Percentiles rank a stretch among this genome's conserved stretches.
phyloP scores from a whole-genome alignment of 2,888 invertebrate species.

The Phragmatobia fuliginosa region DNA sequence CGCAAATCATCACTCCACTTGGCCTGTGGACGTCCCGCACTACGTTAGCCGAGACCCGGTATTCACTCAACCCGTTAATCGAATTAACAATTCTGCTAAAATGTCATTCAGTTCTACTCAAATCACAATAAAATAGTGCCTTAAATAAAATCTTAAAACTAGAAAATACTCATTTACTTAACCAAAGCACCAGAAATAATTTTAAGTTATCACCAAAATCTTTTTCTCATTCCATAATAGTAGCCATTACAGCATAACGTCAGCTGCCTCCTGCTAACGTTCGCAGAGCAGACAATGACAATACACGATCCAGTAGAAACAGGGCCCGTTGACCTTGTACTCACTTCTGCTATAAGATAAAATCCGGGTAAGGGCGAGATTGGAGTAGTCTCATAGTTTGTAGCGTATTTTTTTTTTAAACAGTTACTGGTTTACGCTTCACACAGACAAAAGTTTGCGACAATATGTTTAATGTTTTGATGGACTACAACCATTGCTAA shows the following conservation, averaged over 20 bases:
- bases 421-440: not conserved
- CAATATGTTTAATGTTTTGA: not conserved
- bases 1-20: too few relatives aligned
- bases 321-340: conserved; percentile 33
- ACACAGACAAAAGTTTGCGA: not conserved
- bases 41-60: too few relatives aligned
- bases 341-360: conserved; percentile 24
- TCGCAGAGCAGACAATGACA: conserved; percentile 29
- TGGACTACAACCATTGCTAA: not conserved
- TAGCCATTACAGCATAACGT: conserved; percentile 16
- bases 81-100: too few relatives aligned
- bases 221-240: not conserved
- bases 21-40: too few relatives aligned
- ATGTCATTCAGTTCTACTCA: too few relatives aligned
- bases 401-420: not conserved
- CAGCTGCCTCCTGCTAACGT: conserved; percentile 17
- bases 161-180: too few relatives aligned
- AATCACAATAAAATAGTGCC: too few relatives aligned
- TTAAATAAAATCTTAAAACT: too few relatives aligned
- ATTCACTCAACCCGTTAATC: too few relatives aligned
- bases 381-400: conserved; percentile 5
- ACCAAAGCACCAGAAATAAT: not conserved
- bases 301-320: conserved; percentile 35
- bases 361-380: conserved; percentile 6
- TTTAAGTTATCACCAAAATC: not conserved